phyloP scores from a whole-genome alignment of 2,888 invertebrate genomes.

The Spicauda simplicius region DNA sequence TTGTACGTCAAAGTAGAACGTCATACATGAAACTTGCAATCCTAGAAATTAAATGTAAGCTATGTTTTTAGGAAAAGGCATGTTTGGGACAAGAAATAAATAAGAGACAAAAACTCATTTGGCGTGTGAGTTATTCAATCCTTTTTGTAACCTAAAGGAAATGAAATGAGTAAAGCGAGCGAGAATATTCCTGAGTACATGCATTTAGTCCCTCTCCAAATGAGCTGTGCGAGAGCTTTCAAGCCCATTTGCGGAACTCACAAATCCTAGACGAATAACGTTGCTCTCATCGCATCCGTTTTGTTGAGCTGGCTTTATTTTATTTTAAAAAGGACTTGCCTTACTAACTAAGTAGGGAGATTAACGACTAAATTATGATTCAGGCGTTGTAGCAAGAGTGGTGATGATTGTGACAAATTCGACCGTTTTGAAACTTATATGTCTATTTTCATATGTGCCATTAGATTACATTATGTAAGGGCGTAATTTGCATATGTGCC shows the following conservation, averaged over 20 bases:
- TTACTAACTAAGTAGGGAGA: neutral
- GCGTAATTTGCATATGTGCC: too few species aligned
- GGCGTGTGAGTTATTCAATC: constrained; percentile 24
- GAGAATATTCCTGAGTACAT: constrained; percentile 11
- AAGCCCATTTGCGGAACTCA: constrained; percentile 57
- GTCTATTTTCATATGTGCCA: too few species aligned
- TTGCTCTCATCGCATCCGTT: constrained; percentile 40
- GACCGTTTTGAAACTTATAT: too few species aligned
- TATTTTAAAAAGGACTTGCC: constrained; percentile 3
- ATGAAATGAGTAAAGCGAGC: constrained; percentile 25
- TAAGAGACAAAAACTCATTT: constrained; percentile 16
- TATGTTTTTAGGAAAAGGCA: neutral
- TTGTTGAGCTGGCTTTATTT: constrained; percentile 41
- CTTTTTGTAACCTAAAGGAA: constrained; percentile 29
- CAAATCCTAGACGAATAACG: constrained; percentile 60
- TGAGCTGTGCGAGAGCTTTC: constrained; percentile 61
- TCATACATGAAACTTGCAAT: neutral
- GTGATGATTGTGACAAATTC: too few species aligned
- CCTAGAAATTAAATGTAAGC: neutral
- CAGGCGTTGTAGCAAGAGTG: too few species aligned
- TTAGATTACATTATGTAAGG: too few species aligned
- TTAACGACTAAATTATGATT: neutral
- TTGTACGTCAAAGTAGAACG: too few species aligned
- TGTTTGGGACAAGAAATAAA: constrained; percentile 2
- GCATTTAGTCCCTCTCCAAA: constrained; percentile 49